These are phyloP conservation scores for Huso huso DNA, from an alignment of 2,797 vertebrate species.

Conservation along the genomic window DNA sequence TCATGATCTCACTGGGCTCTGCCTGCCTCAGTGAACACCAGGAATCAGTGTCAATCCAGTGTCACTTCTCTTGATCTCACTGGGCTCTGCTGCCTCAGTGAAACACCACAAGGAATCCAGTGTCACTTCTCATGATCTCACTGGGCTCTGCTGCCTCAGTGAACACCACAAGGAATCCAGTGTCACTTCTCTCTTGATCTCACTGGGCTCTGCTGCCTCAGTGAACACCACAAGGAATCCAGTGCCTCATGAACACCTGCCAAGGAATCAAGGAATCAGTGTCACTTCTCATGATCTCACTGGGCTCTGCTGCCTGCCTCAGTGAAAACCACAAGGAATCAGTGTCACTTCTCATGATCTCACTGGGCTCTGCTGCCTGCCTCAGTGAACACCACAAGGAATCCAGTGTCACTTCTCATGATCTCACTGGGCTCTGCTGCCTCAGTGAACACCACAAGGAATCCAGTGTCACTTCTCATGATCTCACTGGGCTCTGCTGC, in stretches of 20 bases:
- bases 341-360: no score
- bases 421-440: constrained; percentile 17
- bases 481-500: no score
- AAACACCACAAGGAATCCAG: neutral
- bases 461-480: no score
- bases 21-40: neutral
- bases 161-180: constrained; percentile 10
- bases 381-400: no score
- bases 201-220: constrained; percentile 10
- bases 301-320: no score
- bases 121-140: no score
- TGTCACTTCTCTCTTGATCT: constrained; percentile 18
- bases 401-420: constrained; percentile 21
- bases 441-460: neutral
- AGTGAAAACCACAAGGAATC: neutral
- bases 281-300: no score
- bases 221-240: neutral
- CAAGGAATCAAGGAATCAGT: neutral
- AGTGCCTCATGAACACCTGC: no score
- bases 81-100: neutral
- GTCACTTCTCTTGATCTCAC: no score
- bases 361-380: no score
- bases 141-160: no score
- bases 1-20: constrained; percentile 12
- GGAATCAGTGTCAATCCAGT: no score